phyloP scores from a whole-genome alignment of 2,797 vertebrate genomes.

The Argyrosomus regius region DNA sequence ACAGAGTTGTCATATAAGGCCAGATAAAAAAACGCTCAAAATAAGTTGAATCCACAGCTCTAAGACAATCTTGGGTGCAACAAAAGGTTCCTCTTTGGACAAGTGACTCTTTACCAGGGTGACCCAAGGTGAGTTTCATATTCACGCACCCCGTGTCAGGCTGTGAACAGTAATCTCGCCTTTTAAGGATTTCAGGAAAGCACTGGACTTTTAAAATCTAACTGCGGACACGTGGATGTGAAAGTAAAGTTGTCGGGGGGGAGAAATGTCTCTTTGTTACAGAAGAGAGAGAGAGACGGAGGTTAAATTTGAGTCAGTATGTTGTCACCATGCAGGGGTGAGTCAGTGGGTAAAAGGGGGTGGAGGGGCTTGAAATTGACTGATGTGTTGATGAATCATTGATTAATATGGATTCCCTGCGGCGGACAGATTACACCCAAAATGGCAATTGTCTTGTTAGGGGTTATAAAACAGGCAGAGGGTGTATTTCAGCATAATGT shows the following conservation, averaged over 20 bases:
- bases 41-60: too few species aligned
- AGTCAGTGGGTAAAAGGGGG: conserved; percentile 44
- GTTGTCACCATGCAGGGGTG: conserved; percentile 60
- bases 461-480: not conserved
- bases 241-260: not conserved
- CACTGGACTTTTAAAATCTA: not conserved
- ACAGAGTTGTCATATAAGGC: not conserved
- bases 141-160: not conserved
- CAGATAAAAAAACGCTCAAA: not conserved
- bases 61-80: not conserved
- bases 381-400: conserved; percentile 68
- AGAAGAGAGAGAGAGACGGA: not conserved
- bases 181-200: not conserved
- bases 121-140: not conserved
- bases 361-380: conserved; percentile 15
- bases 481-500: not conserved
- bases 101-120: not conserved
- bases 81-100: not conserved
- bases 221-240: not conserved
- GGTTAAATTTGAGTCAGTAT: conserved; percentile 55
- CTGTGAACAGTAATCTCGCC: not conserved
- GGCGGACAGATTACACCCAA: conserved; percentile 11
- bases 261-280: conserved; percentile 26
- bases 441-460: not conserved
- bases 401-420: conserved; percentile 58